Conservation (phyloP, 2,113 vertebrate genomes). For the Lipotes vexillifer region DNA sequence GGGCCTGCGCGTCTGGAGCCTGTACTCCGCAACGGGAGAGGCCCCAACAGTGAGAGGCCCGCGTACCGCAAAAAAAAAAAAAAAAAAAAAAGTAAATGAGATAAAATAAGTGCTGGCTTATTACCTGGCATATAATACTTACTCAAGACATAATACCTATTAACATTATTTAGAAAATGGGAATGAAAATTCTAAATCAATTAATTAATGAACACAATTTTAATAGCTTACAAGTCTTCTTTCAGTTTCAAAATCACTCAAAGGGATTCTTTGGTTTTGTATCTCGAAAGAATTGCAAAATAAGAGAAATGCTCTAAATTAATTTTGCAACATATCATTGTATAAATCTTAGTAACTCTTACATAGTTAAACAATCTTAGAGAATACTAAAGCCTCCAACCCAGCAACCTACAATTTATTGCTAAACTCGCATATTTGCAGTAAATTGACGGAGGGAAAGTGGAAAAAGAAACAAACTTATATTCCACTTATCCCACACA, state of each 20-base stretch:
- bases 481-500: neutral
- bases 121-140: neutral
- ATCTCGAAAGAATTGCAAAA: conserved; percentile 25
- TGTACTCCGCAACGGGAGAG: too few species aligned
- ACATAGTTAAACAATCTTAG: neutral
- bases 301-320: neutral
- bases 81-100: neutral
- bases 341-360: neutral
- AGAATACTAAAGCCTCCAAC: neutral
- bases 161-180: neutral
- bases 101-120: neutral
- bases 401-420: neutral
- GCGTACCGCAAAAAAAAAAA: too few species aligned
- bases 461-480: neutral
- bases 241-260: conserved; percentile 34
- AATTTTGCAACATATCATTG: neutral
- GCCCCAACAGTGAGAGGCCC: too few species aligned
- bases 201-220: neutral
- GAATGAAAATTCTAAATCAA: neutral
- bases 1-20: fast-evolving
- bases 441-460: neutral
- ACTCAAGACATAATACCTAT: neutral
- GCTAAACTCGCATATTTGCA: neutral
- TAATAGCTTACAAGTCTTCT: neutral
- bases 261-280: neutral